Evolutionary conservation across 2,888 invertebrate species (phyloP), one percentile per base, ranked within the genome.

Genomic region (Arctia plantaginis): DNA sequence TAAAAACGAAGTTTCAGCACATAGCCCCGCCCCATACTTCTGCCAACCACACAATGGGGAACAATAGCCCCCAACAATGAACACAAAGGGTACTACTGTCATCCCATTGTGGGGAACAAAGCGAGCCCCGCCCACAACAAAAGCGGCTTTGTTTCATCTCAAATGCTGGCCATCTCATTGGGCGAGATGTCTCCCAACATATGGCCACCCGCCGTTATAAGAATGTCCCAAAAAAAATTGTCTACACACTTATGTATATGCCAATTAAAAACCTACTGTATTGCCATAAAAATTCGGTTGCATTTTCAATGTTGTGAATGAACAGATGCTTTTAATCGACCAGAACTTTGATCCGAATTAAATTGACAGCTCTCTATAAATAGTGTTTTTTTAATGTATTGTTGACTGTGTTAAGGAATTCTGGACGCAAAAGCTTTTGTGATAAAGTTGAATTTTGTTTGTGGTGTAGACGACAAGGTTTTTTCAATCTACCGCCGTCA

Each of bases 41-140:
- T 78, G 80, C 84, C 87, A 88, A 82, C 80, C 83, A 77, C 79
- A 89, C 87, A 88, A 87, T 85, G 55, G 75, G 76, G 83, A 89
- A 94, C 93, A 93, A 93, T 85, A 77, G 87, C 84, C 86, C 90
- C 77, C 80, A 44, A 94, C 93, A 94, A 95, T 89, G 89, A 85
- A 82, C 78, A 95, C 93, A 95, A 95, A 92, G 93, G 93, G 92
- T 84, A 84, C 86, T 77, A 86, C 92, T 92, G 91, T 94, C 95
- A 93, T 94, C 93, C 95, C 90, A 95, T 95, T 95, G 95, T 95
- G 79, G 91, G 85, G 85, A 86, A 95, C 95, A 95, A 95, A 81
- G 88, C 82, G 85, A 77, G 91, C 94, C 90, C 84, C 93, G 93
- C 94, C 95, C 92, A 84, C 86, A 87, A 90, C 92, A 91, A 90